phyloP scores from a whole-genome alignment of 2,888 invertebrate genomes.

The Pheosia tremula region DNA sequence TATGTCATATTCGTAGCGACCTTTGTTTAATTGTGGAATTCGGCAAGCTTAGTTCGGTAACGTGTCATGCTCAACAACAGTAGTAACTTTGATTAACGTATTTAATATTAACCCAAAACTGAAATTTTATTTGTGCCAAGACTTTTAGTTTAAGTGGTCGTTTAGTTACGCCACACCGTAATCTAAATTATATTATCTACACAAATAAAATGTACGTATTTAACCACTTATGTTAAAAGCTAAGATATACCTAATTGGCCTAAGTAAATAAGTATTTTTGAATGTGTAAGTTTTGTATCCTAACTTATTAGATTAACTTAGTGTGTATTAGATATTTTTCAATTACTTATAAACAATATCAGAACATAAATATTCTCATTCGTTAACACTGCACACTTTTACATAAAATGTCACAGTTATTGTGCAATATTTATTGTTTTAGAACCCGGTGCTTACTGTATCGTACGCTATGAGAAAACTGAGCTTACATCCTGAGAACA shows the following conservation, averaged over 20 bases:
- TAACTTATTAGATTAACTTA: constrained; percentile 60
- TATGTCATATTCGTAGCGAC: constrained; percentile 39
- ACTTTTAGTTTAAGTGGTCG: constrained; percentile 70
- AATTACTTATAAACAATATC: constrained; percentile 36
- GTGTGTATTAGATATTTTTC: constrained; percentile 48
- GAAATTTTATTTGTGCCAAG: constrained; percentile 80
- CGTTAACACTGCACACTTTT: constrained; percentile 52
- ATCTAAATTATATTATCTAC: constrained; percentile 47
- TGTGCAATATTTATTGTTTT: constrained; percentile 70
- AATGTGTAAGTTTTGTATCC: constrained; percentile 74
- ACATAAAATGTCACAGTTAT: constrained; percentile 43
- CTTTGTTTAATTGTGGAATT: constrained; percentile 25
- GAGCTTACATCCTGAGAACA: constrained; percentile 72
- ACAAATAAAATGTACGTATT: constrained; percentile 52
- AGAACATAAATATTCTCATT: constrained; percentile 50
- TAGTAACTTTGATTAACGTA: constrained; percentile 42
- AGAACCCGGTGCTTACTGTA: constrained; percentile 67
- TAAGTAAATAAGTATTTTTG: constrained; percentile 76
- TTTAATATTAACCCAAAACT: constrained; percentile 37
- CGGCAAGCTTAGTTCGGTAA: constrained; percentile 24
- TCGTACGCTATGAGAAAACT: constrained; percentile 43
- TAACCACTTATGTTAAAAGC: constrained; percentile 55
- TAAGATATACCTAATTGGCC: constrained; percentile 67
- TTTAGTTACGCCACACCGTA: constrained; percentile 56
- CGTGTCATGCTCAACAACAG: constrained; percentile 57